Conservation (phyloP, 2,797 vertebrate genomes). For the Falco concolor region DNA sequence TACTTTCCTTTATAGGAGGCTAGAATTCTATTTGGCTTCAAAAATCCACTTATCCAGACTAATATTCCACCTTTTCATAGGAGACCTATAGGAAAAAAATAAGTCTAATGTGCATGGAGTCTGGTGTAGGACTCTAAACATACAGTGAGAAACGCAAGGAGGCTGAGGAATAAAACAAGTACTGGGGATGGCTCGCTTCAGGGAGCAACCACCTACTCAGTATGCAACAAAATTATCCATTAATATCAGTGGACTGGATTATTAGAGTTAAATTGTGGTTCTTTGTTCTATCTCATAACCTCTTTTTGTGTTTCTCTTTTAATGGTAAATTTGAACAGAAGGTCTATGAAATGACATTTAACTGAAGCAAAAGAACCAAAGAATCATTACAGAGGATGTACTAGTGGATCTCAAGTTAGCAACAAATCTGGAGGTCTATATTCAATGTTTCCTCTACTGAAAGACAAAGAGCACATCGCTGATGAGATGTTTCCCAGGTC, state of each 20-base stretch:
- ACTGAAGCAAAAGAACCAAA: neutral
- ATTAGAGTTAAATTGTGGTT: neutral
- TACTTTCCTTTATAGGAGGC: neutral
- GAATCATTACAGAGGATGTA: neutral
- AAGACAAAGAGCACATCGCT: neutral
- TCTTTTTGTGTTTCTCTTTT: neutral
- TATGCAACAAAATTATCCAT: neutral
- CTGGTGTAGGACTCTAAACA: neutral
- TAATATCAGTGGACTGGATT: neutral
- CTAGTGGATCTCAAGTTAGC: neutral
- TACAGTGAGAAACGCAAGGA: neutral
- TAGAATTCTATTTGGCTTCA: neutral
- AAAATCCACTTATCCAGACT: neutral
- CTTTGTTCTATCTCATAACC: neutral
- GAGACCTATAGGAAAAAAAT: neutral
- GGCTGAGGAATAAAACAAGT: neutral
- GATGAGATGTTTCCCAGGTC: conserved; percentile 19
- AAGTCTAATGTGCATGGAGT: neutral
- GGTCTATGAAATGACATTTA: neutral
- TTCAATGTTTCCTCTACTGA: neutral
- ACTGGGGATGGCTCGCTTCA: neutral
- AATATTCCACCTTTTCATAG: neutral
- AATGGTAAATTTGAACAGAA: neutral
- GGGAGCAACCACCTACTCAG: neutral
- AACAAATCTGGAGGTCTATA: neutral